phyloP scores from a whole-genome alignment of 2,888 invertebrate genomes.

The Pheosia gnoma region DNA sequence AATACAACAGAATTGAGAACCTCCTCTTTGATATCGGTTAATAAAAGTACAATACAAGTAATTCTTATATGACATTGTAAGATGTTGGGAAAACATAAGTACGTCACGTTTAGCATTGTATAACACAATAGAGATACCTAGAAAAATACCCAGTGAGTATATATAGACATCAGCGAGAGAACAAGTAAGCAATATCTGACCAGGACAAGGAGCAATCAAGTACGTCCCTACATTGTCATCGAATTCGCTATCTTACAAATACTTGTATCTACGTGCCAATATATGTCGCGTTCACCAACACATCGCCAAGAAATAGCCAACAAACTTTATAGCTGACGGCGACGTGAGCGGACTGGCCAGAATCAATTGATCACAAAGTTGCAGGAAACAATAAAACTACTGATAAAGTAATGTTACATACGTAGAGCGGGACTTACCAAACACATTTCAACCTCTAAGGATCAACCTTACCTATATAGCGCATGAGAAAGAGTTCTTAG shows the following conservation, averaged over 20 bases:
- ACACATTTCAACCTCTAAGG: conserved; percentile 25
- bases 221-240: background rate
- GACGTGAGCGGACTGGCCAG: conserved; percentile 22
- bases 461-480: conserved; percentile 11
- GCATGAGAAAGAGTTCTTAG: background rate
- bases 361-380: conserved; percentile 54
- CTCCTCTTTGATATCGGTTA: too few species aligned
- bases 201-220: background rate
- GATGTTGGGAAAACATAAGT: too few species aligned
- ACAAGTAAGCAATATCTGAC: too few species aligned
- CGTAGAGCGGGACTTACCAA: conserved; percentile 21
- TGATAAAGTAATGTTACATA: conserved; percentile 23
- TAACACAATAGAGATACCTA: too few species aligned
- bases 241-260: background rate
- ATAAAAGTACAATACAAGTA: too few species aligned
- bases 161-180: too few species aligned
- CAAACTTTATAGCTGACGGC: background rate
- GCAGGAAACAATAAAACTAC: conserved; percentile 42
- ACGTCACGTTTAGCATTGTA: too few species aligned
- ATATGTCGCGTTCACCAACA: conserved; percentile 14
- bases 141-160: too few species aligned
- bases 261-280: background rate
- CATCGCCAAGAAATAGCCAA: conserved; percentile 22
- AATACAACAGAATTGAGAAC: too few species aligned
- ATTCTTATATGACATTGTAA: too few species aligned